These are phyloP conservation scores for Menidia beryllina DNA, from an alignment of 2,113 vertebrate species.

Conservation along the genomic window DNA sequence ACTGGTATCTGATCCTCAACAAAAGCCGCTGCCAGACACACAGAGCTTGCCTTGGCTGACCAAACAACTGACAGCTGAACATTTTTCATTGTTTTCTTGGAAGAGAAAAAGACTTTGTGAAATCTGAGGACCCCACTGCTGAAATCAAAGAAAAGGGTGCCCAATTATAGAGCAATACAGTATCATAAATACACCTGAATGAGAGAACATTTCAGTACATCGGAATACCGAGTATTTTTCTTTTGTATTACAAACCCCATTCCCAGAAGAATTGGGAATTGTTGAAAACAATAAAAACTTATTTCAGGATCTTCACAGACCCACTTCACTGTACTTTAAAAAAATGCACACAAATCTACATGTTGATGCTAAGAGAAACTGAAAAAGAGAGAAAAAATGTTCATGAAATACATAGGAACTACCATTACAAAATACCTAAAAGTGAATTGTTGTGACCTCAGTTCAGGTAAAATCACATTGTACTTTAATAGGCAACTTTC, in stretches of 20 bases:
- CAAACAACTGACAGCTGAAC: slow-evolving; percentile 19
- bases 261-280: background rate
- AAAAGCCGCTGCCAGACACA: slow-evolving; percentile 58
- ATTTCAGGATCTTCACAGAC: too few relatives aligned
- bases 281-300: background rate
- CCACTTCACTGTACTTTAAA: too few relatives aligned
- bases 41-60: slow-evolving; percentile 30
- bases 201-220: background rate
- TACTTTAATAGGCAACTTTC: slow-evolving; percentile 13
- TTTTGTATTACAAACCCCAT: background rate
- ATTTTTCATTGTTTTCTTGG: slow-evolving; percentile 20
- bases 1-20: slow-evolving; percentile 68
- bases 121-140: slow-evolving; percentile 24
- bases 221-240: background rate
- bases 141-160: slow-evolving; percentile 39
- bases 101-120: slow-evolving; percentile 23
- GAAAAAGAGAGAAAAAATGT: background rate
- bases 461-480: background rate
- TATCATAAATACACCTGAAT: slow-evolving; percentile 31
- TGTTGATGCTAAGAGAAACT: background rate
- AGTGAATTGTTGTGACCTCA: too few relatives aligned
- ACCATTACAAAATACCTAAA: too few relatives aligned
- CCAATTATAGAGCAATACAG: slow-evolving; percentile 43
- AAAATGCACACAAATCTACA: too few relatives aligned
- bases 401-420: background rate